phyloP scores from a whole-genome alignment of 2,797 vertebrate genomes.

The Sus cebifrons region DNA sequence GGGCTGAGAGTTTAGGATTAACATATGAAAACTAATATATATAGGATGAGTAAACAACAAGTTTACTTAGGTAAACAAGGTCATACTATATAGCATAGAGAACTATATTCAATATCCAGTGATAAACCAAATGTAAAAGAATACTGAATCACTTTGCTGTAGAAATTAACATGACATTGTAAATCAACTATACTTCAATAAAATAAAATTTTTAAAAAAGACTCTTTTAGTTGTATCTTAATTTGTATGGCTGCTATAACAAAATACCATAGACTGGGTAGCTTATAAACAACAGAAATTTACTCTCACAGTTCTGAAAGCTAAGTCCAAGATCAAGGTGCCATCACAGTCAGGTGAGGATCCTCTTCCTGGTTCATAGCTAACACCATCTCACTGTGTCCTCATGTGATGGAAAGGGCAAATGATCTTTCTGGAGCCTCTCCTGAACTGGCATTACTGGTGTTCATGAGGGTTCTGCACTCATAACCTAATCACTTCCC shows the following conservation, averaged over 20 bases:
- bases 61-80: no score
- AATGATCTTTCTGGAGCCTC: not conserved
- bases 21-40: no score
- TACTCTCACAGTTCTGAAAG: conserved; percentile 1
- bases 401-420: not conserved
- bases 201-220: no score
- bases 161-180: no score
- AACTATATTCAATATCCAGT: not conserved
- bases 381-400: not conserved
- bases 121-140: no score
- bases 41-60: no score
- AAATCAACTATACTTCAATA: no score
- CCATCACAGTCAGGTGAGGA: not conserved
- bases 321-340: not conserved
- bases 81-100: no score
- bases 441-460: not conserved
- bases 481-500: not conserved
- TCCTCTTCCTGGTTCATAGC: not conserved
- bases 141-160: no score
- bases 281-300: not conserved
- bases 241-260: not conserved
- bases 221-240: not conserved
- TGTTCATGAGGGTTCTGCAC: not conserved
- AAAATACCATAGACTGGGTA: not conserved
- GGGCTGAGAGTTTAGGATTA: no score